phyloP scores from a whole-genome alignment of 2,797 vertebrate genomes.

The Toxotes lorentzi region DNA sequence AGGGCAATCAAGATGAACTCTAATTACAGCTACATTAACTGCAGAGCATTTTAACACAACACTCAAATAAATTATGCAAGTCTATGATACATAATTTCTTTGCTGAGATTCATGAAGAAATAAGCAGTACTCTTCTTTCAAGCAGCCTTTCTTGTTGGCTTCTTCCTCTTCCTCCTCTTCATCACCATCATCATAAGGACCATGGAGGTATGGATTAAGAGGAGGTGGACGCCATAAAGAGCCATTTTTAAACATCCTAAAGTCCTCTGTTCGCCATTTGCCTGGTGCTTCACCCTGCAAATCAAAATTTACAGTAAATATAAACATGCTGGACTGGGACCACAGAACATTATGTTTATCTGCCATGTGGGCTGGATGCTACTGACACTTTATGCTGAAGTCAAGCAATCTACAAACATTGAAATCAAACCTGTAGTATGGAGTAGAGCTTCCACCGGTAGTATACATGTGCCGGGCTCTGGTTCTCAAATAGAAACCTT shows the following conservation, averaged over 20 bases:
- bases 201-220: slow-evolving; percentile 96
- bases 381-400: background rate
- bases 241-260: slow-evolving; percentile 98
- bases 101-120: background rate
- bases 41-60: background rate
- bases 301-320: background rate
- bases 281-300: slow-evolving; percentile 94
- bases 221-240: slow-evolving; percentile 98
- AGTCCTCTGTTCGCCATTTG: slow-evolving; percentile 97
- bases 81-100: background rate
- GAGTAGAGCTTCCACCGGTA: slow-evolving; percentile 99
- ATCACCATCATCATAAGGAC: slow-evolving; percentile 95
- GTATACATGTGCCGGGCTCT: slow-evolving; percentile 98
- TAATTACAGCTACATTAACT: background rate
- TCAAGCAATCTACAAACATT: background rate
- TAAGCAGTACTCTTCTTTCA: slow-evolving; percentile 94
- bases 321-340: background rate
- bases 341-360: background rate
- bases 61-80: background rate
- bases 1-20: background rate
- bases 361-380: background rate
- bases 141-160: slow-evolving; percentile 92
- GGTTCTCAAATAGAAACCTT: slow-evolving; percentile 99
- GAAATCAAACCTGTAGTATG: slow-evolving; percentile 91
- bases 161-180: slow-evolving; percentile 94